These are phyloP conservation scores for Diprion similis DNA, from an alignment of 1,140 invertebrate species.

Conservation along the genomic window DNA sequence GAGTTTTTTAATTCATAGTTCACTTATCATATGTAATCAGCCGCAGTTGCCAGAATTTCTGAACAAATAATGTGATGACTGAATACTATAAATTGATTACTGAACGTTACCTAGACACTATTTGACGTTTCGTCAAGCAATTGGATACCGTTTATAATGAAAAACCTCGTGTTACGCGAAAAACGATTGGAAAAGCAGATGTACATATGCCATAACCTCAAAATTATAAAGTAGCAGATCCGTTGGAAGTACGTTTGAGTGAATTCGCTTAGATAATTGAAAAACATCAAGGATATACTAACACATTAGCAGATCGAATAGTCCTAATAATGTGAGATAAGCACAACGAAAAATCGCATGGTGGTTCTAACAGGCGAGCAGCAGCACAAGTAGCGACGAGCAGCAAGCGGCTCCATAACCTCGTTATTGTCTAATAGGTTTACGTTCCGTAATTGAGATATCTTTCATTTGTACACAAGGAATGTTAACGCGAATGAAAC, in stretches of 20 bases:
- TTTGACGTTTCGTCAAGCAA: too few species aligned
- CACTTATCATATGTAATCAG: too few species aligned
- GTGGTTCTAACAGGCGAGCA: slow-evolving; percentile 3
- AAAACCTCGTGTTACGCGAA: background rate
- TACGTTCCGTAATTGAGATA: background rate
- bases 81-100: too few species aligned
- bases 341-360: background rate
- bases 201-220: background rate
- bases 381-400: background rate
- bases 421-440: background rate
- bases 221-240: background rate
- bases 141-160: background rate
- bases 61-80: too few species aligned
- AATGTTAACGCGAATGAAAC: background rate
- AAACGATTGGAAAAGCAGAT: background rate
- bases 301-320: background rate
- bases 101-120: too few species aligned
- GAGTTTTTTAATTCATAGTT: too few species aligned
- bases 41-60: too few species aligned
- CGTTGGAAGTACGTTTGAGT: background rate
- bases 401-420: background rate
- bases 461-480: background rate
- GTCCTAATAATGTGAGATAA: background rate
- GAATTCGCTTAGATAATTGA: background rate
- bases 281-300: background rate